Conservation (phyloP, 2,113 vertebrate species). For the Mormoops blainvillei region DNA sequence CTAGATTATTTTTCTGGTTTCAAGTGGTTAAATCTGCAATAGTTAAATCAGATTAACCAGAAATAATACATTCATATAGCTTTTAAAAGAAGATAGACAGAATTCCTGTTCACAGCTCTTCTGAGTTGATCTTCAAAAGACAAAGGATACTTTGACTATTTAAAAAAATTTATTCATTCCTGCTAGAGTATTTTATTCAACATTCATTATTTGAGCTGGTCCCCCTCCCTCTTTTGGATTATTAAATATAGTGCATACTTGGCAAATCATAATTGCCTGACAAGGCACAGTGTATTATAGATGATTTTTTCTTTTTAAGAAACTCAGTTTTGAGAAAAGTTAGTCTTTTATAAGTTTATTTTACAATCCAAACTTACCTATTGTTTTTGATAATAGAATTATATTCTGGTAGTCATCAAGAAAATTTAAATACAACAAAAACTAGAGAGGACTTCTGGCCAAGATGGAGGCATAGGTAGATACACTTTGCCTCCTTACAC, state of each 20-base stretch:
- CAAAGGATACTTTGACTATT: slow-evolving; percentile 5
- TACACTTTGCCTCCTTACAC: too few relatives aligned
- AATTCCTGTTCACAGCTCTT: not conserved
- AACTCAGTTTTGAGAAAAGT: not conserved
- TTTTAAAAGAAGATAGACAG: not conserved
- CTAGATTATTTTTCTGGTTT: slow-evolving; percentile 4
- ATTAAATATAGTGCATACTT: not conserved
- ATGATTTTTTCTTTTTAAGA: not conserved
- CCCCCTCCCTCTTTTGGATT: not conserved
- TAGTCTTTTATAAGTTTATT: slow-evolving; percentile 1
- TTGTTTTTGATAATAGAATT: slow-evolving; percentile 23
- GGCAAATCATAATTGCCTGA: not conserved
- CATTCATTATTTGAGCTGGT: not conserved
- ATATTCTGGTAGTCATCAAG: not conserved
- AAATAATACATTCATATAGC: not conserved
- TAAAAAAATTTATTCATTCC: not conserved
- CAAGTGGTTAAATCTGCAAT: not conserved
- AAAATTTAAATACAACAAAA: slow-evolving; percentile 25
- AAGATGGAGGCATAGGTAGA: too few relatives aligned
- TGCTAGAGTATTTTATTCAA: not conserved
- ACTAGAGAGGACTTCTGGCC: too few relatives aligned
- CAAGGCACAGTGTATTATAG: not conserved
- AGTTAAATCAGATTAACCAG: not conserved
- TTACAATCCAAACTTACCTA: not conserved
- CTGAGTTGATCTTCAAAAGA: not conserved